These are phyloP conservation scores for Tetranychus truncatus DNA, from an alignment of 2,888 invertebrate genomes.

Conservation along the genomic window DNA sequence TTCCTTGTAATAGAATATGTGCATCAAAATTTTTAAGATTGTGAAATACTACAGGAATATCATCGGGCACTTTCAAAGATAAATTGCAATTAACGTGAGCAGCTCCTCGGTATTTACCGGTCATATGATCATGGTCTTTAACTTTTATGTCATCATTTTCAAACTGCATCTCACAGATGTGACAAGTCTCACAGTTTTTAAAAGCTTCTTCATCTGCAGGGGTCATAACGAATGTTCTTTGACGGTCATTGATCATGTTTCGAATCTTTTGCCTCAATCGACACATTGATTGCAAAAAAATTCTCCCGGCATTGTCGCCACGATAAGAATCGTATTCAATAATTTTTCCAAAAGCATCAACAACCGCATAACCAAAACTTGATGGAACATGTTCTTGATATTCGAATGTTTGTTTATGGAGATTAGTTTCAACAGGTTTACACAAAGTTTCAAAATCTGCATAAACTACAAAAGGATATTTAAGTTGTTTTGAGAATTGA, in stretches of 20 bases:
- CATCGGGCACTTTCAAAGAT: background rate
- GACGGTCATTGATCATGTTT: too few species aligned
- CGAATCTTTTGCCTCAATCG: too few species aligned
- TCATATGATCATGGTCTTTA: background rate
- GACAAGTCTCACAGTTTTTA: too few species aligned
- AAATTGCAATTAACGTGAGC: background rate
- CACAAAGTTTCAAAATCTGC: background rate
- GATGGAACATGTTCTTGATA: too few species aligned
- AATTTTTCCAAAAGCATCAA: too few species aligned
- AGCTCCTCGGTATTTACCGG: background rate
- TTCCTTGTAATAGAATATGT: background rate
- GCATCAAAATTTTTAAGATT: conserved; percentile 9
- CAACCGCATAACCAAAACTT: too few species aligned
- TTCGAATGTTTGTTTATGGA: background rate
- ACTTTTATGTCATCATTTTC: background rate
- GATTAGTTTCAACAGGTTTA: background rate
- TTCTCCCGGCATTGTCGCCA: too few species aligned
- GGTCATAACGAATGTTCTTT: too few species aligned
- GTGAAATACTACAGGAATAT: background rate
- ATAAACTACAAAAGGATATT: background rate
- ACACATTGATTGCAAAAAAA: too few species aligned
- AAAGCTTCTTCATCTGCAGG: too few species aligned
- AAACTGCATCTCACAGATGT: too few species aligned
- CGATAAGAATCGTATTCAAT: too few species aligned
- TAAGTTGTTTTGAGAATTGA: background rate